Base-by-base conservation (phyloP, 1,140 invertebrate genomes). In the Drosophila mayri region DNA sequence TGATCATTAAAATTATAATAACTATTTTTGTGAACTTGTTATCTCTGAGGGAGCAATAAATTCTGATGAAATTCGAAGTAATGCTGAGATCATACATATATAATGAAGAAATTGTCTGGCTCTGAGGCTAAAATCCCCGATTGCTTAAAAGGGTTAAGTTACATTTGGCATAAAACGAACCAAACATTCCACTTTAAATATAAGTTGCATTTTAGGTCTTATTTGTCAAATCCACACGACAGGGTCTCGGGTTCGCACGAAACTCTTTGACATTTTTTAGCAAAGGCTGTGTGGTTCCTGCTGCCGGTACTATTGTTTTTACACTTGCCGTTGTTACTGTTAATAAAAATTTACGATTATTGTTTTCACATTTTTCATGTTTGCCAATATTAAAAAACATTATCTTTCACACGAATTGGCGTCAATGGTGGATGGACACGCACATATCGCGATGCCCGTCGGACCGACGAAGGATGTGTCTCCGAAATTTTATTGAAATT, bases 271-370 rank as follows among this genome's bases (percentile, higher is more conserved):
- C 67, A 74, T 46, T 80, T 77, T 43, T 66, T 41, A 67, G 61
- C 62, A 79, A 58, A 12, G 54, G 18, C 16, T 41, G 9, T 44
- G 30, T 32, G 35, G 25, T 1, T 72, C 18, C 12, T 59, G 43
- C 41, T 70, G 35, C 35, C 35, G 41, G 18, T 57, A 22, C n/a
- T 30, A 38, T 37, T 62, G 14, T 57, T 50, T 54, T 62, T 55
- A 20, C 28, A 38, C 37, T 72, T 47, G 10, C 44, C 52, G 46
- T 47, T 84, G 46, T 47, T 84, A 49, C 57, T 82, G 80, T 67
- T 80, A 79, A 91, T 86, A 91, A 91, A 90, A 86, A 91, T 91
- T 90, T 91, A 91, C 85, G 90, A 91, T 91, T 91, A 91, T 91
- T 91, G 90, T 91, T 91, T 91, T 81, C 90, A 81, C 90, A 91